Conservation (phyloP, 2,797 vertebrate genomes). For the Pipistrellus pipistrellus region DNA sequence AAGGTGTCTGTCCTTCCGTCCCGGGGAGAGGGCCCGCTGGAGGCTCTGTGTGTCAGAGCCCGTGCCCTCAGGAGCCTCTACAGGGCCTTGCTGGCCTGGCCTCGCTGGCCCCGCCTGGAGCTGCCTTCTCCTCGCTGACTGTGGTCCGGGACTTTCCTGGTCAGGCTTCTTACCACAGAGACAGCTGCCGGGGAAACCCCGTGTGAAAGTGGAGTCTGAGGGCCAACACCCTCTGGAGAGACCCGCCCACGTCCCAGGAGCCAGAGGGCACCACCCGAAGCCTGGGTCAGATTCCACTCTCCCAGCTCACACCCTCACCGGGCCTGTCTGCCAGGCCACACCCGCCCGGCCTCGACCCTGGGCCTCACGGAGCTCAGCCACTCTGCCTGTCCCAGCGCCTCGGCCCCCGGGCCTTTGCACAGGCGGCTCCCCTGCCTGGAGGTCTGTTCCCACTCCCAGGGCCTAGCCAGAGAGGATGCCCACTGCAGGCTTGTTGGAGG, state of each 20-base stretch:
- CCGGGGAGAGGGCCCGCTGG: neutral
- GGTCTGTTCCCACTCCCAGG: too few species aligned
- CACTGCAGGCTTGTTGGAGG: fast-evolving
- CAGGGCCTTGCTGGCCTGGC: neutral
- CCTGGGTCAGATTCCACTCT: neutral
- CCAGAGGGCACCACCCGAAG: neutral
- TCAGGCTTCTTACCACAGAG: neutral
- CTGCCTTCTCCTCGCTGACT: neutral
- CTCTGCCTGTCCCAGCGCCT: neutral
- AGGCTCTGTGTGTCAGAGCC: neutral
- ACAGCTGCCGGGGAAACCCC: conserved; percentile 73
- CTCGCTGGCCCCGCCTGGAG: neutral
- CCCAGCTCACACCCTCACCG: neutral
- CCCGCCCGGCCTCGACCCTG: fast-evolving
- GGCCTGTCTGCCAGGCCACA: neutral
- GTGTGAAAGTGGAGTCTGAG: conserved; percentile 42
- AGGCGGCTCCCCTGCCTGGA: neutral
- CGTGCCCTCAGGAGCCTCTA: neutral
- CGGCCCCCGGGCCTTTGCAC: neutral
- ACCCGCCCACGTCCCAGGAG: fast-evolving
- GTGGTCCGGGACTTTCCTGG: conserved; percentile 75
- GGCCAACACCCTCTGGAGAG: neutral
- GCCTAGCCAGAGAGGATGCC: fast-evolving
- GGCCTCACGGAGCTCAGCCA: neutral
- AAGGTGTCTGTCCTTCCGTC: neutral